Base-by-base conservation (phyloP, 2,888 invertebrate genomes). In the Tenthredo scrophulariae region DNA sequence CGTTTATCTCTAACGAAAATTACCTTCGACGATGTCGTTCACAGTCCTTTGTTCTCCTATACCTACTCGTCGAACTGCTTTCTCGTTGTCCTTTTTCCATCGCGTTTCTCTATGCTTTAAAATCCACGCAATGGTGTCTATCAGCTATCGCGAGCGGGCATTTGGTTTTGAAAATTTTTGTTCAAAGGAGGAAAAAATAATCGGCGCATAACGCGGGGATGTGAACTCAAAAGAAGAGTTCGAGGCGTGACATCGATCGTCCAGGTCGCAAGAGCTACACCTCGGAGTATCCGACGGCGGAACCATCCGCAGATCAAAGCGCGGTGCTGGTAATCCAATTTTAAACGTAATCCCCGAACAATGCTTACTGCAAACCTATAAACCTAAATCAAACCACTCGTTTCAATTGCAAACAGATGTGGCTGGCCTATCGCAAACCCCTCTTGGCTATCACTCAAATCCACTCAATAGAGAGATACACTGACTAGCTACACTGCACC, bases 341-440 rank as follows among this genome's bases (percentile, higher is more conserved):
- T 83, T 83, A 83, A 83, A 83, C 83, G 83, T 83, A 70, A 83
- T 83, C 65, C 83, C 83, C 83, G 83, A 65, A 83, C 83, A 83
- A 83, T 83, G 83, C 83, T 83, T 50, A 70, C 70, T 83, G 86
- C 87, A 87, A 90, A 87, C 72, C 86, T 86, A 89, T 89, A 90
- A 90, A 89, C 87, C 87, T 89, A 88, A 89, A 89, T 89, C 91
- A 86, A 88, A 88, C 89, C 90, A 91, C 91, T 91, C 91, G 90
- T 90, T 92, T 90, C 91, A 91, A 91, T 92, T 92, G 92, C 90
- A 92, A 92, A 91, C 92, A 92, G 92, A 92, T 92, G 92, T 90
- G 92, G 89, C 83, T 84, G 82, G 83, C 85, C 87, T 85, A 87
- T 87, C 86, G 85, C 84, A 84, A 79, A 82, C 74, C 86, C 84